Evolutionary conservation across 2,797 vertebrate species (phyloP).

Genomic region (Anguilla pacifica): DNA sequence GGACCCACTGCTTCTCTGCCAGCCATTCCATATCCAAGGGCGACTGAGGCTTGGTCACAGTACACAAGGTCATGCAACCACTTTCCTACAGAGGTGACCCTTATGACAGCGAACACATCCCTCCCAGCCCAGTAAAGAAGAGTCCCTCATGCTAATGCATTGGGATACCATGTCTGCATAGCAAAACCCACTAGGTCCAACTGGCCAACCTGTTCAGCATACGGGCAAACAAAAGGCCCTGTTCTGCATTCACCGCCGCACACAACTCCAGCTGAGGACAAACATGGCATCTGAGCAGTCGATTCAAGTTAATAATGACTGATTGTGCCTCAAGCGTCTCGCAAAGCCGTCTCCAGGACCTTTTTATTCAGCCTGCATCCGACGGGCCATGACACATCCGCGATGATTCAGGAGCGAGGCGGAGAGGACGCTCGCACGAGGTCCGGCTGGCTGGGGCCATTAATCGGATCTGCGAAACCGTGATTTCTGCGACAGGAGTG

Average conservation of each 20-base stretch:
- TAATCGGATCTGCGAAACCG: conserved; percentile 40
- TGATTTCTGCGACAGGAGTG: conserved; percentile 31
- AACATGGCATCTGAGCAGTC: conserved; percentile 15
- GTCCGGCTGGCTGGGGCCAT: conserved; percentile 49
- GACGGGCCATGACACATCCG: conserved; percentile 49
- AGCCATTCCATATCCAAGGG: background rate
- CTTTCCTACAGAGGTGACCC: background rate
- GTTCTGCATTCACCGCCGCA: background rate
- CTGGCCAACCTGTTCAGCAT: background rate
- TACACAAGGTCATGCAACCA: background rate
- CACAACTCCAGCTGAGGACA: background rate
- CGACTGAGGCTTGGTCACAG: background rate
- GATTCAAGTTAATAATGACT: background rate
- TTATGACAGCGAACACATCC: background rate
- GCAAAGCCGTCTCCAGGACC: conserved; percentile 3
- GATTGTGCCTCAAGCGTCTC: background rate
- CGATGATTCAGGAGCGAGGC: conserved; percentile 46
- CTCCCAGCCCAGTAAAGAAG: background rate
- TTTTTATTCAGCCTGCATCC: background rate
- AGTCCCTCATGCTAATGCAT: background rate
- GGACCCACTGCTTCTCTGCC: background rate
- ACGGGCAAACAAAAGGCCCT: background rate
- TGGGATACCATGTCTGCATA: background rate
- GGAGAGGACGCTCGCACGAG: conserved; percentile 21
- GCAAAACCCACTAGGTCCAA: background rate